Percentiles rank a stretch among this genome's conserved stretches.
phyloP scores from a whole-genome alignment of 2,888 invertebrate species.

The Drosophila mercatorum region DNA sequence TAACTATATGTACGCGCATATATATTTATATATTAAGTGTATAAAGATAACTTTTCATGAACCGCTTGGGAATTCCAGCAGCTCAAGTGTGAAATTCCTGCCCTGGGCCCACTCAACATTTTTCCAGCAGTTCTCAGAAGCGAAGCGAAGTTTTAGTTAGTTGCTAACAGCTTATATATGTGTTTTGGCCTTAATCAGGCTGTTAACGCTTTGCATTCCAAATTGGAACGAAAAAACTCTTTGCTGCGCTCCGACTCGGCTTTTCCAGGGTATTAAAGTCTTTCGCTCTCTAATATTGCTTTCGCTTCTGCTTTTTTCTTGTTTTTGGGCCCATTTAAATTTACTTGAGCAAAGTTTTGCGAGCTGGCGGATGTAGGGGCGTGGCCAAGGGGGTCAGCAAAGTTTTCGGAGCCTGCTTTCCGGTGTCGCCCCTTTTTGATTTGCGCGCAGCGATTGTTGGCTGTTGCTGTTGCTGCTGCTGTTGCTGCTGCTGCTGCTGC shows the following conservation, averaged over 20 bases:
- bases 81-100: slow-evolving; percentile 39
- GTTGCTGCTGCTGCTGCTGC: slow-evolving; percentile 49
- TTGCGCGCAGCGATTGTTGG: slow-evolving; percentile 38
- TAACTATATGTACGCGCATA: neutral
- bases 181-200: slow-evolving; percentile 10
- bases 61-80: slow-evolving; percentile 43
- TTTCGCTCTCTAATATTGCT: slow-evolving; percentile 44
- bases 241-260: neutral
- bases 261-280: slow-evolving; percentile 50
- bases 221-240: slow-evolving; percentile 23
- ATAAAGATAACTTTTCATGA: slow-evolving; percentile 3
- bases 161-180: neutral
- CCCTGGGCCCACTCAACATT: slow-evolving; percentile 18
- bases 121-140: neutral
- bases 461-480: slow-evolving; percentile 32
- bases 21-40: neutral
- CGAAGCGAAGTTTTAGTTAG: neutral
- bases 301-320: slow-evolving; percentile 30
- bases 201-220: slow-evolving; percentile 19
- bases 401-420: slow-evolving; percentile 54
- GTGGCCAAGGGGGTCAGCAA: slow-evolving; percentile 27
- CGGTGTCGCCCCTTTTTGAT: slow-evolving; percentile 54
- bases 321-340: slow-evolving; percentile 63
- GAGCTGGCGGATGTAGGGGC: neutral
- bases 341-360: slow-evolving; percentile 71